Evolutionary conservation across 2,797 vertebrate genomes (phyloP), one percentile per base, ranked within the genome.

Genomic region (Anguilla megastoma): DNA sequence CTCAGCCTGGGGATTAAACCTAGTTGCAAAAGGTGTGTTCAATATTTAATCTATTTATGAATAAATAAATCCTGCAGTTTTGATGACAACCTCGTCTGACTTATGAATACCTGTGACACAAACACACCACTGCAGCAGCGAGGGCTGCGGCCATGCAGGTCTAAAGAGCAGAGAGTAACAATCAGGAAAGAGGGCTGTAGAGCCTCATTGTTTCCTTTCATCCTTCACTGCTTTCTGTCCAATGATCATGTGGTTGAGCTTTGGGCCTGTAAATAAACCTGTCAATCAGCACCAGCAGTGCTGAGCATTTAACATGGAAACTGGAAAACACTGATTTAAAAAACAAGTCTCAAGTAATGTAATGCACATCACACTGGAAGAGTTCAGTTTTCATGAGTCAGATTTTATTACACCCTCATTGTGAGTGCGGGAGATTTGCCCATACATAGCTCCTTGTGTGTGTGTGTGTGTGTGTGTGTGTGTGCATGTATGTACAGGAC

Each of bases 201-300:
- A 58, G 12, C 56, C 56, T 16, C 56, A 58, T 58, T 18, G 56
- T 58, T 24, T 69, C 63, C 24, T 27, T 69, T 76, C 71, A 76
- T 76, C 33, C 71, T 36, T 76, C 33, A 74, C 33, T 36, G 27
- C 27, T 21, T 76, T 21, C 27, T 76, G 33, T 76, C 27, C 33
- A 76, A 18, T 76, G 71, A 36, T 76, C 71, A 76, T 76, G 71
- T 36, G 33, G 12, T 33, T 12, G 71, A 33, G 71, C 33, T 76
- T 33, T 76, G 10, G 71, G 71, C 71, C 12, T 36, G 33, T 3
- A 76, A 76, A 76, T 76, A 76, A 76, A 76, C 71, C 71, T 76
- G 71, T 36, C 71, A 76, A 76, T 33, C 14, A 36, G 27, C 12
- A 36, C 10, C 71, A 76, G 3, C 12, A 76, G 33, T 36, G 33